Base-by-base conservation (phyloP, 2,888 invertebrate genomes). In the Tinea semifulvella region DNA sequence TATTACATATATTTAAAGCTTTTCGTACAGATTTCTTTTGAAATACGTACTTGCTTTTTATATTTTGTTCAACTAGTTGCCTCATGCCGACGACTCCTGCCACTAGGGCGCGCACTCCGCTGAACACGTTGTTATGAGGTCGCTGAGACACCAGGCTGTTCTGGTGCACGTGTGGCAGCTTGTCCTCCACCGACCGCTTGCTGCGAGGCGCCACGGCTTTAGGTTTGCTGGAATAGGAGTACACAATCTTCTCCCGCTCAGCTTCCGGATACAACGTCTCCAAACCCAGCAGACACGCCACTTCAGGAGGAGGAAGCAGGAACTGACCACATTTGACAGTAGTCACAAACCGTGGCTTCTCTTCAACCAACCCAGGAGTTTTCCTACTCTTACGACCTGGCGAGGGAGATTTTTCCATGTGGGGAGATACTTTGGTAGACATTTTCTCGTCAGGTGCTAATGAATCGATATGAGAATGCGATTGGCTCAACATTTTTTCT, bases 321-420 rank as follows among this genome's bases (percentile, higher is more conserved):
- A 92, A 93, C 56, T 88, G 86, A 2, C 93, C 93, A 43, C 85
- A 86, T 54, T 88, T 89, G 35, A 93, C 93, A 0, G 92, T 92
- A 7, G 91, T 92, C 50, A 92, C 87, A 60, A 93, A 93, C 7
- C 91, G 85, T 47, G 86, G 86, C 48, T 65, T 65, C 18, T 68
- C 70, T 7, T 68, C 68, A 28, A 44, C 45, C 51, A 50, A 49
- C 55, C 13, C 56, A 49, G 16, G 53, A 54, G 7, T 25, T 10
- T 39, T 39, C 11, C 42, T 57, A 44, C 56, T 50, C 40, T 56
- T 50, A 14, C 51, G 50, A 38, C 58, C 60, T 8, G 59, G 61
- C 31, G 58, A 58, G 5, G 67, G 63, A 2, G 62, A 61, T 42
- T 61, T 61, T 18, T 59, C 62, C 53, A 58, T 56, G 14, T 56